A percentile compares a stretch with the other conserved stretches of the same genome.
phyloP scores from a whole-genome alignment of 2,888 invertebrate genomes.

The Pantelozetes paolii region DNA sequence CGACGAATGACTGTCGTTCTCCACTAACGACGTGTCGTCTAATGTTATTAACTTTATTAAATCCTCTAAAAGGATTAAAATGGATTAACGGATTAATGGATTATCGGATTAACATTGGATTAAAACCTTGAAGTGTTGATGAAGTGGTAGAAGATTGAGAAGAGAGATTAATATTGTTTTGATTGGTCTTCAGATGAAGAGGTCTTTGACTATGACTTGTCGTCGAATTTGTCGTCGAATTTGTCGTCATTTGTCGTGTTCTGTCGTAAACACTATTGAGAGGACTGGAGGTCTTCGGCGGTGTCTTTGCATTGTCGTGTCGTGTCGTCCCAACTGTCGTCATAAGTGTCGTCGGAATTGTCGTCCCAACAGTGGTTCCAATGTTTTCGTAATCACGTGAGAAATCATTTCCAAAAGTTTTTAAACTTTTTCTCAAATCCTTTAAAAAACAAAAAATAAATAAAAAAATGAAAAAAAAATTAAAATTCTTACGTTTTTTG shows the following conservation, averaged over 20 bases:
- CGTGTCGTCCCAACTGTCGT: neutral
- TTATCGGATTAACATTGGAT: neutral
- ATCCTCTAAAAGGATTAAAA: slow-evolving; percentile 60
- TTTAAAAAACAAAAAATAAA: too few species aligned
- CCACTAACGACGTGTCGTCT: slow-evolving; percentile 59
- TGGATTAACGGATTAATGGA: neutral
- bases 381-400: slow-evolving; percentile 7
- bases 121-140: slow-evolving; percentile 10
- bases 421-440: too few species aligned
- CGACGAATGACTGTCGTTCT: slow-evolving; percentile 22
- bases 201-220: neutral
- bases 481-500: too few species aligned
- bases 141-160: slow-evolving; percentile 10
- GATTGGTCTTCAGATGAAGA: neutral
- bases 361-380: neutral
- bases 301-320: too few species aligned
- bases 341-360: neutral
- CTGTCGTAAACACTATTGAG: neutral
- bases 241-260: slow-evolving; percentile 10
- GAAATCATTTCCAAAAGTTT: too few species aligned
- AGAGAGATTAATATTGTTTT: neutral
- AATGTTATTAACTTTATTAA: slow-evolving; percentile 79
- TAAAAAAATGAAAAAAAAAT: too few species aligned
- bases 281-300: neutral
- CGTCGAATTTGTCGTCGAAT: slow-evolving; percentile 4